Evolutionary conservation across 2,113 vertebrate species (phyloP).

Genomic region (Aphyosemion australe): DNA sequence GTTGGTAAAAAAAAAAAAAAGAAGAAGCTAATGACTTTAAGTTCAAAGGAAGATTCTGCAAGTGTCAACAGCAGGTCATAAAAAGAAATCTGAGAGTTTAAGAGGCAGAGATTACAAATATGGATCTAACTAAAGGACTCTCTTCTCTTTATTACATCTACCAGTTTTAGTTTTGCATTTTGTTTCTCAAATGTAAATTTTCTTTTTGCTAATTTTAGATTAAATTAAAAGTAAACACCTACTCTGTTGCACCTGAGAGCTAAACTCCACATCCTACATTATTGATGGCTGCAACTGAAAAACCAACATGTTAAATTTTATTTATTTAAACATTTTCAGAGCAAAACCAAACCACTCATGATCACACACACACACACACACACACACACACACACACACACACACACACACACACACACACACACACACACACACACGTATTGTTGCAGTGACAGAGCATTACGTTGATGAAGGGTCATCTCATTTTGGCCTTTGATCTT

Average conservation of each 20-base stretch:
- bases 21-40: neutral
- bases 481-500: conserved; percentile 33
- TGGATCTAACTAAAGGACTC: too few species aligned
- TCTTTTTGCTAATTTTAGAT: too few species aligned
- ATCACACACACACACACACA: neutral
- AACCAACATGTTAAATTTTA: conserved; percentile 28
- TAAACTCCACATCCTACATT: conserved; percentile 28
- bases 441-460: conserved; percentile 5
- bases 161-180: too few species aligned
- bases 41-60: neutral
- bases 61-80: neutral
- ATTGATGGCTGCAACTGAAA: conserved; percentile 25
- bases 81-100: too few species aligned
- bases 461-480: conserved; percentile 44
- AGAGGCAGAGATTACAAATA: neutral
- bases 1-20: neutral
- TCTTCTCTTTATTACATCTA: too few species aligned
- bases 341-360: conserved; percentile 24
- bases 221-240: neutral
- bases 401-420: too few species aligned
- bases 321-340: conserved; percentile 42
- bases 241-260: neutral
- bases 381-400: too few species aligned
- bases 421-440: neutral
- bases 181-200: too few species aligned